A percentile compares a stretch with the other conserved stretches of the same genome.
Conservation (phyloP, 2,888 invertebrate species). For the Bugula neritina region DNA sequence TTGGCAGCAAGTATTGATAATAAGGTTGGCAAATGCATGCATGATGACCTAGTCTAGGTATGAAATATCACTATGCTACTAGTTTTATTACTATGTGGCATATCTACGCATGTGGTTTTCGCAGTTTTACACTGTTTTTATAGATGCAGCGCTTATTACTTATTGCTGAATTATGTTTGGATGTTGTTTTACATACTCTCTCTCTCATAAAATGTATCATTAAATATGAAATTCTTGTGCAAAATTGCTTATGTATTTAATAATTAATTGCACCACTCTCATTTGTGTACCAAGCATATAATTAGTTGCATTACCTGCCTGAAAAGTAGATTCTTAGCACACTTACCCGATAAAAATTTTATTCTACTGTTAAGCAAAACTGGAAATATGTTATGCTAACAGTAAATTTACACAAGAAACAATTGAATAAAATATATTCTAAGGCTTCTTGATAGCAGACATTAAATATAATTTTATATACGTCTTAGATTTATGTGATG, state of each 20-base stretch:
- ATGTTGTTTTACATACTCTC: neutral
- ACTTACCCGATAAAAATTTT: no score
- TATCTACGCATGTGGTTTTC: constrained; percentile 24
- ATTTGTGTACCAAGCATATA: no score
- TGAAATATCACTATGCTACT: neutral
- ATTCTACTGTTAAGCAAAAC: no score
- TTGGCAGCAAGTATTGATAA: neutral
- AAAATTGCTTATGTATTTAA: neutral
- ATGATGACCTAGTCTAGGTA: constrained; percentile 18
- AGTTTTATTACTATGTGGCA: constrained; percentile 19
- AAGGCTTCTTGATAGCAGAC: no score
- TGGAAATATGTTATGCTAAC: no score
- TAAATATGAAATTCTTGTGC: neutral
- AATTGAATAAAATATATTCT: no score
- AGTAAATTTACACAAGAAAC: no score
- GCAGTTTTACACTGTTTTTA: constrained; percentile 22
- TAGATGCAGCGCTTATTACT: neutral
- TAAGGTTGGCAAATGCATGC: neutral
- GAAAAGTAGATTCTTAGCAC: no score
- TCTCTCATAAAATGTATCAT: neutral
- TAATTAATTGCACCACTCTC: neutral
- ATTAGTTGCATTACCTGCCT: no score
- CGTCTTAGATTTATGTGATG: no score
- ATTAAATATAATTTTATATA: no score
- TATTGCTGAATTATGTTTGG: neutral